Evolutionary conservation across 2,888 invertebrate species (phyloP).

Genomic region (Andrena chrysosceles): DNA sequence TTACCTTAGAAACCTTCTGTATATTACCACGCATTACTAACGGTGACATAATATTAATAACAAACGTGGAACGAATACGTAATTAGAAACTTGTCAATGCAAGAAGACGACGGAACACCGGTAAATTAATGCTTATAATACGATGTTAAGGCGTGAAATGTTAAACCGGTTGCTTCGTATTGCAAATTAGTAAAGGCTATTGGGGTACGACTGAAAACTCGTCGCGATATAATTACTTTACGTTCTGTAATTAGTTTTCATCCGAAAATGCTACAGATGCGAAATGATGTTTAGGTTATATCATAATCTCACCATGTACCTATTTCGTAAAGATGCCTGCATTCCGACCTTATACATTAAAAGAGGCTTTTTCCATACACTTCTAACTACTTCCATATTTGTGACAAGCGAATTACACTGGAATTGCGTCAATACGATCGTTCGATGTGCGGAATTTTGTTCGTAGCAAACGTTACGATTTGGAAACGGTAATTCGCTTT

Average conservation of each 20-base stretch:
- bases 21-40: not conserved
- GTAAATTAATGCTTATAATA: slow-evolving; percentile 9
- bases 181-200: not conserved
- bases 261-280: not conserved
- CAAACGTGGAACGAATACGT: not conserved
- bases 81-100: not conserved
- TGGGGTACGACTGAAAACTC: not conserved
- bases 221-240: not conserved
- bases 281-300: slow-evolving; percentile 67
- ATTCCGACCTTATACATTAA: slow-evolving; percentile 78
- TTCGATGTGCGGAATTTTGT: slow-evolving; percentile 14
- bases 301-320: slow-evolving; percentile 69
- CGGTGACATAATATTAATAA: not conserved
- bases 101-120: slow-evolving; percentile 21
- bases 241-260: not conserved
- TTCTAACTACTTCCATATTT: slow-evolving; percentile 81
- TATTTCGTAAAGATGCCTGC: slow-evolving; percentile 75
- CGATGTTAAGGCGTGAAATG: not conserved
- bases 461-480: slow-evolving; percentile 31
- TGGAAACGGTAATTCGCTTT: slow-evolving; percentile 28
- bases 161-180: not conserved
- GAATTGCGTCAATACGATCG: not conserved
- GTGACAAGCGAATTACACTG: slow-evolving; percentile 6
- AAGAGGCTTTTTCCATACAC: slow-evolving; percentile 77
- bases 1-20: not conserved